Evolutionary conservation across 2,797 vertebrate genomes (phyloP).

Genomic region (Thripadectes ignobilis): DNA sequence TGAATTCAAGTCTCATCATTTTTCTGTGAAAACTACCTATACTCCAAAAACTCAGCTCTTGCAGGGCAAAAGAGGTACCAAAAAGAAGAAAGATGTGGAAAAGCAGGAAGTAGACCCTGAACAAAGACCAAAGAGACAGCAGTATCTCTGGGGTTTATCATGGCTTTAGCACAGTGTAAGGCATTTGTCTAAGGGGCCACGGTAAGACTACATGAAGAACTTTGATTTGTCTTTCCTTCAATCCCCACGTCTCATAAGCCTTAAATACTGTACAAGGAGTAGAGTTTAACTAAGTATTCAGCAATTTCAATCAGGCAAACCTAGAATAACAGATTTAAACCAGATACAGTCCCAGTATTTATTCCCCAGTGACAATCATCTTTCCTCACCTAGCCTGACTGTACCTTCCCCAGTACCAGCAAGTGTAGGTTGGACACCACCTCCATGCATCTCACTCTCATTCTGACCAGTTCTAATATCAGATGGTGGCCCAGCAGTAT

Average conservation of each 20-base stretch:
- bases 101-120: neutral
- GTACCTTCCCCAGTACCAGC: constrained; percentile 79
- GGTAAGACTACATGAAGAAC: neutral
- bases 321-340: neutral
- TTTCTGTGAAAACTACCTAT: neutral
- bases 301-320: neutral
- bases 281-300: neutral
- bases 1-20: neutral
- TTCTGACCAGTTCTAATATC: constrained; percentile 80
- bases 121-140: neutral
- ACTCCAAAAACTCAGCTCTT: neutral
- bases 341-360: neutral
- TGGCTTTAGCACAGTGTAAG: neutral
- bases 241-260: neutral
- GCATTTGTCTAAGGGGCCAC: neutral
- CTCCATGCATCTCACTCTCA: constrained; percentile 79
- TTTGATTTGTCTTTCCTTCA: neutral
- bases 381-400: constrained; percentile 83
- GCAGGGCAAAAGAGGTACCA: neutral
- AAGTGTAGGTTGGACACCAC: constrained; percentile 79
- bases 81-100: neutral
- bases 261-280: neutral
- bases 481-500: constrained; percentile 56
- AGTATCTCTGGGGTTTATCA: neutral
- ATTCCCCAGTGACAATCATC: neutral